These are phyloP conservation scores for Chrysogorgia sp. DNA, from an alignment of 92 coral and sea anemone species.

Conservation along the genomic window DNA sequence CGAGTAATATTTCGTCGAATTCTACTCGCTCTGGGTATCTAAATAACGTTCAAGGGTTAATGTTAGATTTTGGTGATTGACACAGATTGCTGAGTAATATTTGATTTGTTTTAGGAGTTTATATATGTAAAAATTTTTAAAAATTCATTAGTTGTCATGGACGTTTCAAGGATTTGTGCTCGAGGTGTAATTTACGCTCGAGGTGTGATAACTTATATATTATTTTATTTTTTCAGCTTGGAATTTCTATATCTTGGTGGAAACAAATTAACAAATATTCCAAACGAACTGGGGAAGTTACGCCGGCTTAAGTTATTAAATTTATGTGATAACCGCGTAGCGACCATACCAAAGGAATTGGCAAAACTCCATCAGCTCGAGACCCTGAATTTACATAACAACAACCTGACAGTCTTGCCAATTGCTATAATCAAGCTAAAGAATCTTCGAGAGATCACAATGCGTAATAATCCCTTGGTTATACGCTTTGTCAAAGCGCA, in stretches of 20 bases:
- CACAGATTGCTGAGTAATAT: too few relatives aligned
- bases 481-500: slow-evolving; percentile 87
- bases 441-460: slow-evolving; percentile 83
- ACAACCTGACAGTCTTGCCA: slow-evolving; percentile 84
- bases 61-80: too few relatives aligned
- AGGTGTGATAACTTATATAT: neutral
- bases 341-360: slow-evolving; percentile 72
- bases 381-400: slow-evolving; percentile 88
- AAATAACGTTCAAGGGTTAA: too few relatives aligned
- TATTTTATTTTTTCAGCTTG: slow-evolving; percentile 59
- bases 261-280: slow-evolving; percentile 70
- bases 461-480: slow-evolving; percentile 91
- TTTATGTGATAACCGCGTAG: slow-evolving; percentile 83
- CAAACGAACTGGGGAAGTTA: slow-evolving; percentile 80
- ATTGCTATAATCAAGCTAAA: slow-evolving; percentile 80
- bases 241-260: slow-evolving; percentile 98
- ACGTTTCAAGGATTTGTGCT: too few relatives aligned
- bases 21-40: too few relatives aligned
- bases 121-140: too few relatives aligned
- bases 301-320: slow-evolving; percentile 73
- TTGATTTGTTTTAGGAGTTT: too few relatives aligned
- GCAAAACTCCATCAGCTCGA: slow-evolving; percentile 75
- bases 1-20: too few relatives aligned
- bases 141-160: too few relatives aligned
- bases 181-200: too few relatives aligned